Evolutionary conservation across 1,140 invertebrate genomes (phyloP).

Genomic region (Heterodera schachtii): DNA sequence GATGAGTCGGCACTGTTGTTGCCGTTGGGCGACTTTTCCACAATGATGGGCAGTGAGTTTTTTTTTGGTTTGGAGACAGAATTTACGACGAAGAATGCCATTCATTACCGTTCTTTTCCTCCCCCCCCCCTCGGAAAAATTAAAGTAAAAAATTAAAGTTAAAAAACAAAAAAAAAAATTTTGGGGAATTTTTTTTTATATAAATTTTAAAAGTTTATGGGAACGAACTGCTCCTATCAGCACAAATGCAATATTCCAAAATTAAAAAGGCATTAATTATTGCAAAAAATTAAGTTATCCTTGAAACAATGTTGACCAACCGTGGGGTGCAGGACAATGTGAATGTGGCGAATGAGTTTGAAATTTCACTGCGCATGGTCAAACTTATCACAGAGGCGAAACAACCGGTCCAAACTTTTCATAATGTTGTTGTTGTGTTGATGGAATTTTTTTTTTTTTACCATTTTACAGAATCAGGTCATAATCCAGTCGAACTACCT

Average conservation of each 20-base stretch:
- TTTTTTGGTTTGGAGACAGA: neutral
- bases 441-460: too few species aligned
- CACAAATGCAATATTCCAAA: too few species aligned
- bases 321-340: conserved; percentile 45
- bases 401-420: neutral
- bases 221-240: too few species aligned
- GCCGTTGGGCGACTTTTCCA: conserved; percentile 47
- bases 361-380: conserved; percentile 32
- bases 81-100: too few species aligned
- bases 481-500: conserved; percentile 46
- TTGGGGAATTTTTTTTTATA: too few species aligned
- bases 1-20: conserved; percentile 26
- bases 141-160: too few species aligned
- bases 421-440: too few species aligned
- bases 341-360: conserved; percentile 32
- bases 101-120: too few species aligned
- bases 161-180: too few species aligned
- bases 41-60: conserved; percentile 28
- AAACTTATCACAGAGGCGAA: conserved; percentile 32
- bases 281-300: conserved; percentile 20
- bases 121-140: too few species aligned
- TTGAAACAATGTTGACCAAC: conserved; percentile 46
- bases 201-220: too few species aligned
- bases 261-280: too few species aligned
- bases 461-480: conserved; percentile 16